These are phyloP conservation scores for Poecilia velifera DNA, from an alignment of 2,797 vertebrate genomes.

Conservation along the genomic window DNA sequence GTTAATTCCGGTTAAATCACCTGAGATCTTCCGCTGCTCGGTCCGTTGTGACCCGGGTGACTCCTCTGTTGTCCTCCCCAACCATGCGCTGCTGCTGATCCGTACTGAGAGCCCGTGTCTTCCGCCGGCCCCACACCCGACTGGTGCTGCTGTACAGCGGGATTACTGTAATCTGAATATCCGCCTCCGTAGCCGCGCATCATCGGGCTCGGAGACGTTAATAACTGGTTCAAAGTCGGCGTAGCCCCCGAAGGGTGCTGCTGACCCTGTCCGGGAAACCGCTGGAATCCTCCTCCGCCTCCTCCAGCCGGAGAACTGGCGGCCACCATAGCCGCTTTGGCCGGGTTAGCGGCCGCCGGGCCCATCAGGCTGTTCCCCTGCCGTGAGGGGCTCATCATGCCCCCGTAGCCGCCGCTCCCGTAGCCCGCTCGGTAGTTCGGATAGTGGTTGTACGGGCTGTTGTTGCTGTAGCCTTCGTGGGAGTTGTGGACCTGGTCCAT, in stretches of 20 bases:
- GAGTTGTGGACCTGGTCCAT: conserved; percentile 92
- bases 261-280: conserved; percentile 75
- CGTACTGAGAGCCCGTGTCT: conserved; percentile 87
- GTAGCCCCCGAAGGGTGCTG: conserved; percentile 91
- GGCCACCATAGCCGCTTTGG: conserved; percentile 81
- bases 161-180: conserved; percentile 87
- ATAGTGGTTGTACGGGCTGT: conserved; percentile 89
- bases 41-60: conserved; percentile 86
- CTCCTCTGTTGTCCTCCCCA: conserved; percentile 90
- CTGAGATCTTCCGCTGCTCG: conserved; percentile 84
- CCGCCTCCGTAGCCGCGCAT: conserved; percentile 88
- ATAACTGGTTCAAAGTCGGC: conserved; percentile 91
- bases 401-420: conserved; percentile 83
- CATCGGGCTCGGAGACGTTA: conserved; percentile 92
- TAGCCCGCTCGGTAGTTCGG: conserved; percentile 87
- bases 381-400: conserved; percentile 87
- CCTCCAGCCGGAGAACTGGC: conserved; percentile 74
- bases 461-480: conserved; percentile 88
- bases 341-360: conserved; percentile 77
- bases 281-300: conserved; percentile 82
- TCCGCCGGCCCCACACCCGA: conserved; percentile 72
- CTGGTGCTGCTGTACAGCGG: conserved; percentile 71
- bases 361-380: conserved; percentile 80
- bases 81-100: conserved; percentile 83
- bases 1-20: conserved; percentile 68